Base-by-base conservation (phyloP, 2,113 vertebrate genomes). In the Athene cunicularia region DNA sequence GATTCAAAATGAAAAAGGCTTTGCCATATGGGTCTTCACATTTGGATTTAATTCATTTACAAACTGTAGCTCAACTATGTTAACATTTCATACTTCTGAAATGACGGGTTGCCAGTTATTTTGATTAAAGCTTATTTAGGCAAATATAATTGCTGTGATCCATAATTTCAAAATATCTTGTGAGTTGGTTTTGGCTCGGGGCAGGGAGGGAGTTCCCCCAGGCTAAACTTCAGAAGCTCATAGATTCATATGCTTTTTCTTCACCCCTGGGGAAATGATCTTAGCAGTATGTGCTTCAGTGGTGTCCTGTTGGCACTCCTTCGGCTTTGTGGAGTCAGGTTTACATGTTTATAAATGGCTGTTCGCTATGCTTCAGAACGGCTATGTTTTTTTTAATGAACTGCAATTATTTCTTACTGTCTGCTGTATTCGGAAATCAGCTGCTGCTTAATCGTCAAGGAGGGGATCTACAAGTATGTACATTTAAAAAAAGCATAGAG, bases 201-300 rank as follows among this genome's bases (percentile, higher is more conserved):
- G 8, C 1, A 0, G 11, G 35, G 37, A 45, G 11, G 20, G 19
- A 18, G 22, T 74, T 53, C 27, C 14, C 28, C 9, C 8, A 58
- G 14, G 23, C 37, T 52, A 45, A 28, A 45, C 37, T 64, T 59
- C 28, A 63, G 50, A 82, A 87, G 11, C 23, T 56, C 15, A 47
- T 60, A 32, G 20, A 32, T 49, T 55, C 30, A 12, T 49, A 7
- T 6, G 12, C 6, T 27, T 55, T 75, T 56, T 76, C 12, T 63
- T 49, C 2, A 0, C 26, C n/a, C n/a, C 12, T 81, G 35, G 14
- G 16, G 32, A 58, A 43, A 32, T 0, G 0, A 18, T 37, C 13
- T 62, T 63, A 56, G 63, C 53, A 41, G 28, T n/a, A n/a, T 39
- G 16, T 2, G 2, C 19, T 63, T 81, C 26, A 28, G 14, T 33